These are phyloP conservation scores for Maniola hyperantus DNA, from an alignment of 2,888 invertebrate genomes.

Conservation along the genomic window DNA sequence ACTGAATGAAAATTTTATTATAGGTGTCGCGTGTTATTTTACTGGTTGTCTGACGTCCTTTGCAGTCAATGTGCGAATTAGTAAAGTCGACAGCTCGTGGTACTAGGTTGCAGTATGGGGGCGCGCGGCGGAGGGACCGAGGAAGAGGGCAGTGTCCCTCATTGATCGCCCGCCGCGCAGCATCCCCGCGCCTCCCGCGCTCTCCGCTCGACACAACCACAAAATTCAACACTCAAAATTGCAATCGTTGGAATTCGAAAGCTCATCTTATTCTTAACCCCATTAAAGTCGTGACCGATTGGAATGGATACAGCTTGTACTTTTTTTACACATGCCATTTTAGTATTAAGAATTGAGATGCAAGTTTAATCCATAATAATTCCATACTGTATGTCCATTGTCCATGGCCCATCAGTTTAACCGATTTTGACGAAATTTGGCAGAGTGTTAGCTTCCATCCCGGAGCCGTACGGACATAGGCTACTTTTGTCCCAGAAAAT, in stretches of 20 bases:
- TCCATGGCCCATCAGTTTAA: too few relatives aligned
- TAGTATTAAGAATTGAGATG: neutral
- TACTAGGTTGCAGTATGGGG: constrained; percentile 53
- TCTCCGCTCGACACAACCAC: constrained; percentile 61
- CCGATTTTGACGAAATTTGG: too few relatives aligned
- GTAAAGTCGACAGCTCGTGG: constrained; percentile 59
- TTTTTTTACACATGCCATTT: neutral
- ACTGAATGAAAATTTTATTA: neutral
- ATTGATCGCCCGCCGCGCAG: constrained; percentile 77
- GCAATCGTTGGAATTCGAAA: constrained; percentile 55
- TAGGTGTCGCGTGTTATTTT: neutral
- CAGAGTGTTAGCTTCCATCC: too few relatives aligned
- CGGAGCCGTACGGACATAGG: too few relatives aligned
- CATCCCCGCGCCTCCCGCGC: constrained; percentile 65
- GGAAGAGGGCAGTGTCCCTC: constrained; percentile 62
- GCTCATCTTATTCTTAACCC: constrained; percentile 50
- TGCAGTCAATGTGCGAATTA: constrained; percentile 61
- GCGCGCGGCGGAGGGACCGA: constrained; percentile 44
- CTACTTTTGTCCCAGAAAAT: too few relatives aligned
- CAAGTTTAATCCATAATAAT: neutral
- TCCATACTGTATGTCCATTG: too few relatives aligned
- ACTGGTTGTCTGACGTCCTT: constrained; percentile 19
- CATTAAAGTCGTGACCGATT: constrained; percentile 39
- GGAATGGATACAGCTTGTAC: constrained; percentile 33
- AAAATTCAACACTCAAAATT: constrained; percentile 57